A percentile compares a stretch with the other conserved stretches of the same genome.
phyloP scores from a whole-genome alignment of 2,888 invertebrate genomes.

The Himalopsyche tibetana region DNA sequence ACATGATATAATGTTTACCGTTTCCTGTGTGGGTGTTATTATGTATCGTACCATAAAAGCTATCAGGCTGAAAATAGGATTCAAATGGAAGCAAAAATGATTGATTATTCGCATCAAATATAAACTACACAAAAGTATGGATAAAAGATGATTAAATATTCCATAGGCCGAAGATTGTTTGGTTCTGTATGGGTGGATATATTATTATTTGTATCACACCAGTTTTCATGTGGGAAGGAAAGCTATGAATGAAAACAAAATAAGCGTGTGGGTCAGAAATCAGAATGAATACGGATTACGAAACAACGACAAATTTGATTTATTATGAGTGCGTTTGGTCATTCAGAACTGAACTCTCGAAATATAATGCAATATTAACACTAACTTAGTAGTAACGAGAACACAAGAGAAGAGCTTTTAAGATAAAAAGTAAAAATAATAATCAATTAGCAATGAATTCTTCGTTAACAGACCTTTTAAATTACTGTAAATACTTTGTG shows the following conservation, averaged over 20 bases:
- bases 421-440: not conserved
- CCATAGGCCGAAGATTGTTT: not conserved
- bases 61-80: not conserved
- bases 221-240: not conserved
- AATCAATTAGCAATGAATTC: not conserved
- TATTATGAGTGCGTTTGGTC: slow-evolving; percentile 29
- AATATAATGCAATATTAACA: not conserved
- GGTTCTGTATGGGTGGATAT: not conserved
- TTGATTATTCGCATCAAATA: not conserved
- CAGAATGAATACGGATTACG: slow-evolving; percentile 27
- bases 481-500: too few relatives aligned
- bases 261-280: slow-evolving; percentile 24
- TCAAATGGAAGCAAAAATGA: not conserved
- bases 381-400: not conserved
- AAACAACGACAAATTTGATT: slow-evolving; percentile 37
- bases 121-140: not conserved
- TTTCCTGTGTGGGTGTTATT: not conserved
- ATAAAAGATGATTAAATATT: slow-evolving; percentile 20
- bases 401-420: not conserved
- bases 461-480: too few relatives aligned
- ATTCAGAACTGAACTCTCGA: slow-evolving; percentile 2
- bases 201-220: slow-evolving; percentile 1
- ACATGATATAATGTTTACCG: too few relatives aligned
- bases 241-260: slow-evolving; percentile 28
- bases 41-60: not conserved